These are phyloP conservation scores for Sisor rabdophorus DNA, from an alignment of 2,113 vertebrate species.

Conservation along the genomic window DNA sequence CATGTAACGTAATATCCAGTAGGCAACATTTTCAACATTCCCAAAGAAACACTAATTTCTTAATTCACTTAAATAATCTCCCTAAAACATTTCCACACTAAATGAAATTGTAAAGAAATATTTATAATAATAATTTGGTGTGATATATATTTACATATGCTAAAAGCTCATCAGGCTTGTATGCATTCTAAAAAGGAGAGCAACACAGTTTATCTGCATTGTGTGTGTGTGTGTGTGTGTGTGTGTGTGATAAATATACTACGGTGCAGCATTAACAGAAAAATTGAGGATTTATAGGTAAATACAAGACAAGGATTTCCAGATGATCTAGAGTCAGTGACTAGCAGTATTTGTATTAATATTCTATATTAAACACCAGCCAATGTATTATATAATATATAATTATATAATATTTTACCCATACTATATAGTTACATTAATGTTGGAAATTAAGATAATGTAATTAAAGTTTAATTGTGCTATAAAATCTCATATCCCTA, in stretches of 20 bases:
- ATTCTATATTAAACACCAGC: too few relatives aligned
- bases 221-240: neutral
- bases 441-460: too few relatives aligned
- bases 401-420: too few relatives aligned
- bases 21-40: constrained; percentile 11
- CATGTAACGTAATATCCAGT: neutral
- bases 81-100: neutral
- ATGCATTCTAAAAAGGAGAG: neutral
- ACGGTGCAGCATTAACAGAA: neutral
- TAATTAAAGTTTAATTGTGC: too few relatives aligned
- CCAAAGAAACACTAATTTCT: neutral
- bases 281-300: neutral
- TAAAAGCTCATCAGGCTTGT: neutral
- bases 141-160: neutral
- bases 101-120: constrained; percentile 14
- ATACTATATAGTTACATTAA: too few relatives aligned
- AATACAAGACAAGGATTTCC: neutral
- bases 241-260: constrained; percentile 18
- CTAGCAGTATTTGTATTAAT: too few relatives aligned
- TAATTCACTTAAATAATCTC: too few relatives aligned
- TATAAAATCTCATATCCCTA: too few relatives aligned
- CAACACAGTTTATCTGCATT: neutral
- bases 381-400: too few relatives aligned
- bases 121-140: neutral
- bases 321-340: too few relatives aligned